phyloP scores from a whole-genome alignment of 2,888 invertebrate genomes.

The Sinodicranocentrus sp. region DNA sequence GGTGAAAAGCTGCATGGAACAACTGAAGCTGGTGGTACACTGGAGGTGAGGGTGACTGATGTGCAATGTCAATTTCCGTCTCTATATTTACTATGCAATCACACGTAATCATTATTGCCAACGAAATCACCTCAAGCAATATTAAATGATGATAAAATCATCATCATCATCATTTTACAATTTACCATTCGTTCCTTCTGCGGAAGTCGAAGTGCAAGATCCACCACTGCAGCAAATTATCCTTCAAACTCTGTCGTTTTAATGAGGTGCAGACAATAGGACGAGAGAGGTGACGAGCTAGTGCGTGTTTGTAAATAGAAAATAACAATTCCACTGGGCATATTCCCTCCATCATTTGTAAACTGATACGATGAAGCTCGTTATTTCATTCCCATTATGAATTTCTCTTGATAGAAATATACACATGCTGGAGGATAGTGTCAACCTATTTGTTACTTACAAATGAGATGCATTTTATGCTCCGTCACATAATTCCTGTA shows the following conservation, averaged over 20 bases:
- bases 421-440: no score
- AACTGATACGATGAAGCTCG: conserved; percentile 19
- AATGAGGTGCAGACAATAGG: conserved; percentile 36
- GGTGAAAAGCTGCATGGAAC: not conserved
- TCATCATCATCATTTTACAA: not conserved
- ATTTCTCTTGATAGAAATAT: no score
- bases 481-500: conserved; percentile 1
- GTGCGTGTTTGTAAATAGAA: not conserved
- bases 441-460: not conserved
- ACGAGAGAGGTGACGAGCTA: conserved; percentile 29
- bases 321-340: not conserved
- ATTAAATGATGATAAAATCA: not conserved
- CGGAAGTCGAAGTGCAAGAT: not conserved
- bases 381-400: conserved; percentile 29
- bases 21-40: no score
- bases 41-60: not conserved
- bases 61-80: conserved; percentile 36
- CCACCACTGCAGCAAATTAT: not conserved
- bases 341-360: not conserved
- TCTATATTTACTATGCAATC: conserved; percentile 41
- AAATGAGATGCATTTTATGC: conserved; percentile 10
- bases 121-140: conserved; percentile 21
- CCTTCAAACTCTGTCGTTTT: conserved; percentile 21
- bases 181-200: not conserved
- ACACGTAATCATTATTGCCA: conserved; percentile 16